phyloP scores from a whole-genome alignment of 2,113 vertebrate genomes.

The Scopus umbretta region DNA sequence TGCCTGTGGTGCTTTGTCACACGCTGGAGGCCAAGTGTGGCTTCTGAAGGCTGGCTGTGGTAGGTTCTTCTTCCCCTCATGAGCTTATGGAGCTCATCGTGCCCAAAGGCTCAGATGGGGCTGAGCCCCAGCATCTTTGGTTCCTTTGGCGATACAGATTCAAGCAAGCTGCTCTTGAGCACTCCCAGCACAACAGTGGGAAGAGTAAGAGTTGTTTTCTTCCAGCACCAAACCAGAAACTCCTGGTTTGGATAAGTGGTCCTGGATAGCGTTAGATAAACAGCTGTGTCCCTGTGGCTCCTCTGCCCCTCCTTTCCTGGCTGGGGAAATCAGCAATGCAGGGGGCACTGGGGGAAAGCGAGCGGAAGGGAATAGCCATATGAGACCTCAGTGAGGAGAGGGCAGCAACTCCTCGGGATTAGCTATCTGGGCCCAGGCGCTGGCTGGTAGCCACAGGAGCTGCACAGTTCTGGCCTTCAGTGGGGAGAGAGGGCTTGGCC shows the following conservation, averaged over 20 bases:
- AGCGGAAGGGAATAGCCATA: neutral
- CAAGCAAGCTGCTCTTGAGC: neutral
- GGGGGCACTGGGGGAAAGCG: neutral
- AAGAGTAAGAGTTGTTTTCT: neutral
- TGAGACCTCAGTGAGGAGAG: neutral
- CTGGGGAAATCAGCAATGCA: neutral
- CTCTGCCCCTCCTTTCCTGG: neutral
- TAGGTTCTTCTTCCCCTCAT: neutral
- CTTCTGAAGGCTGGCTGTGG: neutral
- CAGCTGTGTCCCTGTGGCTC: neutral
- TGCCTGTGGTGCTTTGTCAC: neutral
- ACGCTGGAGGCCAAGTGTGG: neutral
- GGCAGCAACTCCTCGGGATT: neutral
- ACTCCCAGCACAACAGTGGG: neutral
- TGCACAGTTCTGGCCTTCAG: neutral
- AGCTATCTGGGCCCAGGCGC: neutral
- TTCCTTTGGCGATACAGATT: neutral
- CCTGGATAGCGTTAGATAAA: neutral
- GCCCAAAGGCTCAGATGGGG: neutral
- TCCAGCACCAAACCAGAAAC: neutral
- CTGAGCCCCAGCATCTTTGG: neutral
- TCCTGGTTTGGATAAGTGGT: neutral
- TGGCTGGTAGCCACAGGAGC: neutral
- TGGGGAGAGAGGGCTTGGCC: neutral
- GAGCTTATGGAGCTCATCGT: fast-evolving